Base-by-base conservation (phyloP, 2,797 vertebrate genomes). In the Neosilurus mollespiculum region DNA sequence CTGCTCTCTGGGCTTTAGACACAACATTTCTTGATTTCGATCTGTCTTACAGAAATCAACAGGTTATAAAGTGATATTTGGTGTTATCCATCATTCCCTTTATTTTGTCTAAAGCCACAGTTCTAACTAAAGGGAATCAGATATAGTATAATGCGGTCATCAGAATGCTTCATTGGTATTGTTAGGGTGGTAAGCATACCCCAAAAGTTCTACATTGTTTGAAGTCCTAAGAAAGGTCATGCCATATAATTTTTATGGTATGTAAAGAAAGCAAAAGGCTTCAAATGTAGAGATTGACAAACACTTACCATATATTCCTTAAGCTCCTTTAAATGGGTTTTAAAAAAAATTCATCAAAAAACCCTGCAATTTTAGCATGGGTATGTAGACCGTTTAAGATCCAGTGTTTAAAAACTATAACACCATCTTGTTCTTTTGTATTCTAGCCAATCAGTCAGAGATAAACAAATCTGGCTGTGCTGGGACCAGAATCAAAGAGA, bases 361-460 rank as follows among this genome's bases (percentile, higher is more conserved):
- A 49, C 4, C 37, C 67, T 69, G 37, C 67, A 3, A 71, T 71
- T 51, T 51, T n/a, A 71, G 14, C 2, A n/a, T 4, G 7, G 7
- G 4, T 56, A 4, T 20, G 1, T 30, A 11, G 51, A 75, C 1
- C 16, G 15, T 75, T 20, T 11, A 75, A 75, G 16, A 34, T 75
- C 4, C 16, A 73, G 7, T 54, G n/a, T 56, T 3, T 4, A 73
- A 0, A 18, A 54, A 18, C 43, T 16, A 30, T 72, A 59, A 24
- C 24, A 73, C 2, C 12, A n/a, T 59, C 30, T 54, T 64, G 56
- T 83, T 79, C 11, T 87, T 26, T 77, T 58, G 51, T 81, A n/a
- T 85, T 86, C 79, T 76, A 90, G 90, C 69, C 16, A 90, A 90
- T 84, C 88, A 89, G 51, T 62, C 73, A 24, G 86, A 89, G 83